Percentiles rank a stretch among this genome's conserved stretches.
phyloP scores from a whole-genome alignment of 2,888 invertebrate species.

The Colostygia pectinataria region DNA sequence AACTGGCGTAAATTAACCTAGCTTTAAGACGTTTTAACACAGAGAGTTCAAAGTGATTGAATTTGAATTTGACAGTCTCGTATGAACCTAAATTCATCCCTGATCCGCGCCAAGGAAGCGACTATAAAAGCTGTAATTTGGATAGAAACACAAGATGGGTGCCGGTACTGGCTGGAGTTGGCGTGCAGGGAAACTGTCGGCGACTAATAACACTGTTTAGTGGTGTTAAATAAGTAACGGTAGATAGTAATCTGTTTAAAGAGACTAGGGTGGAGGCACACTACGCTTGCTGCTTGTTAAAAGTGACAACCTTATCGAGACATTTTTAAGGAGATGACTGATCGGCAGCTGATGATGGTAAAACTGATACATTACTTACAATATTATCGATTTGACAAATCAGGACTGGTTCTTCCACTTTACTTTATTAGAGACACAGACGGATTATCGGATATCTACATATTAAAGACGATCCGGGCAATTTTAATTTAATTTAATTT shows the following conservation, averaged over 20 bases:
- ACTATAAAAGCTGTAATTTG: conserved; percentile 18
- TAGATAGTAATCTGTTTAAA: conserved; percentile 11
- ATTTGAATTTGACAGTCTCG: neutral
- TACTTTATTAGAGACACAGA: too few relatives aligned
- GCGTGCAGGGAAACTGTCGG: conserved; percentile 22
- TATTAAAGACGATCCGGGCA: too few relatives aligned
- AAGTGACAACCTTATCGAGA: too few relatives aligned
- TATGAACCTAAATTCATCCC: conserved; percentile 11
- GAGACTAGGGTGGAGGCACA: conserved; percentile 1
- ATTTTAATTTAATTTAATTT: too few relatives aligned
- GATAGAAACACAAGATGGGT: conserved; percentile 2
- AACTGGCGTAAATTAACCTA: too few relatives aligned
- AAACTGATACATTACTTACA: too few relatives aligned
- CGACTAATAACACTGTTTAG: conserved; percentile 17
- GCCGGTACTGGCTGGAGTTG: conserved; percentile 7
- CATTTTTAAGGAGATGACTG: neutral
- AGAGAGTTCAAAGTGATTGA: too few relatives aligned
- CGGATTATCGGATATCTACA: too few relatives aligned
- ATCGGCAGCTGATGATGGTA: neutral
- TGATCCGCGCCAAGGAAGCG: conserved; percentile 17
- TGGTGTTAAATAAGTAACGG: conserved; percentile 18
- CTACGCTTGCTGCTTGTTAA: neutral
- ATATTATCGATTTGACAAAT: too few relatives aligned
- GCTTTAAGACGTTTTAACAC: too few relatives aligned
- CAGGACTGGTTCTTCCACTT: too few relatives aligned